Percentiles rank a stretch among this genome's conserved stretches.
phyloP scores from a whole-genome alignment of 2,113 vertebrate genomes.

The Nyctibius bracteatus region DNA sequence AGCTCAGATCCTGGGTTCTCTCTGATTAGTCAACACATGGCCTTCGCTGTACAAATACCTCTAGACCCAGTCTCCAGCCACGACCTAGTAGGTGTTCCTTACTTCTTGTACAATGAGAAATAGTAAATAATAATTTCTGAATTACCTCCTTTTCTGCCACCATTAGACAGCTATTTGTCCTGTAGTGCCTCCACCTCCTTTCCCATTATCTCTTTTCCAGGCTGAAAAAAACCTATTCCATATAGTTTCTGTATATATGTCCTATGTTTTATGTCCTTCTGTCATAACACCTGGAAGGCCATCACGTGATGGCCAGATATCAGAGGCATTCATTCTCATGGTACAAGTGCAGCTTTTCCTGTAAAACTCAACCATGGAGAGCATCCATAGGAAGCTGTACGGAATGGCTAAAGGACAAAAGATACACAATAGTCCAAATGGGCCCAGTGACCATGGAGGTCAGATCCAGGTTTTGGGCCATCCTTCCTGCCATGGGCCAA shows the following conservation, averaged over 20 bases:
- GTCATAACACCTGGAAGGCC: not conserved
- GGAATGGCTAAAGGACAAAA: not conserved
- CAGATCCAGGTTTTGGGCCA: not conserved
- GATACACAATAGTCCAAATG: not conserved
- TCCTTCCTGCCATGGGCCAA: not conserved
- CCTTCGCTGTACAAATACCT: not conserved
- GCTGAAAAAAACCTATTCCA: not conserved
- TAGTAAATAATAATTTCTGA: not conserved
- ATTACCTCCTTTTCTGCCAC: not conserved
- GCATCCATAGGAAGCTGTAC: not conserved
- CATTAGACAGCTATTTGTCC: not conserved
- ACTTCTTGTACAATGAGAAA: not conserved
- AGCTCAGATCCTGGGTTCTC: not conserved
- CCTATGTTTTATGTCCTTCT: not conserved
- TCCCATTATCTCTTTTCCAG: not conserved
- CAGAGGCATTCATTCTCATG: not conserved
- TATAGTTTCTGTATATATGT: not conserved
- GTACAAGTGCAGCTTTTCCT: not conserved
- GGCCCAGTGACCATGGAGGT: not conserved
- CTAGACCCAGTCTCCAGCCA: not conserved
- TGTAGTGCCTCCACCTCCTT: not conserved
- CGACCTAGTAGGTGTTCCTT: not conserved
- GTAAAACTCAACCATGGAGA: not conserved
- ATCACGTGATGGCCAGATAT: not conserved
- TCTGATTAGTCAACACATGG: not conserved